These are phyloP conservation scores for Octonoba sinensis DNA, from an alignment of 2,888 invertebrate genomes.

Conservation along the genomic window DNA sequence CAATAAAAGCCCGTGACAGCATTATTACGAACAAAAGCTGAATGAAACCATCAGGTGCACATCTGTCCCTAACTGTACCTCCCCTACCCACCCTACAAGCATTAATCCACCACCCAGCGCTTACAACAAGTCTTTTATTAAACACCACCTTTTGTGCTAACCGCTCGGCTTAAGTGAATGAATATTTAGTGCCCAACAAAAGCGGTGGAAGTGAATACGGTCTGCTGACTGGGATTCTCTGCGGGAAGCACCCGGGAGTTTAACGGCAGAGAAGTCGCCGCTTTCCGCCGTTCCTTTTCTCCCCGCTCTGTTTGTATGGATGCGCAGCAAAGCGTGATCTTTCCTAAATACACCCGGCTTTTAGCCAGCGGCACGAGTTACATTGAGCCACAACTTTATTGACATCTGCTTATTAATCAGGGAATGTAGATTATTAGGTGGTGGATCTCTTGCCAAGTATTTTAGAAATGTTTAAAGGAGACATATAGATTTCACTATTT, in stretches of 20 bases:
- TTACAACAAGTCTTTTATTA: slow-evolving; percentile 61
- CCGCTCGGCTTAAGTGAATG: slow-evolving; percentile 58
- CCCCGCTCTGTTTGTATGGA: slow-evolving; percentile 25
- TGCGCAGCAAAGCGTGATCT: slow-evolving; percentile 38
- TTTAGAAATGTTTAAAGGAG: too few species aligned
- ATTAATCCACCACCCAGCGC: slow-evolving; percentile 21
- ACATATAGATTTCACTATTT: too few species aligned
- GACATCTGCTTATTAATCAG: too few species aligned
- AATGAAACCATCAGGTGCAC: slow-evolving; percentile 54
- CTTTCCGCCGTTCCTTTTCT: slow-evolving; percentile 11
- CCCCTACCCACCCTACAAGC: not conserved
- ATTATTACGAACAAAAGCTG: not conserved
- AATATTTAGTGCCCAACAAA: slow-evolving; percentile 50
- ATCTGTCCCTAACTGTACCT: slow-evolving; percentile 34
- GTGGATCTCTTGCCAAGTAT: too few species aligned
- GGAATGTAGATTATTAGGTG: too few species aligned
- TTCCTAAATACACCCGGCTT: not conserved
- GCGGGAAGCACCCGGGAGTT: slow-evolving; percentile 30
- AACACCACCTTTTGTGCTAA: slow-evolving; percentile 53
- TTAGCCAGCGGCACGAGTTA: too few species aligned
- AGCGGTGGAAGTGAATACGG: slow-evolving; percentile 29
- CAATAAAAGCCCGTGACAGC: slow-evolving; percentile 12
- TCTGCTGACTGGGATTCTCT: slow-evolving; percentile 33
- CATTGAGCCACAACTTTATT: too few species aligned
- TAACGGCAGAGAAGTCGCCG: slow-evolving; percentile 11